These are phyloP conservation scores for Drosophila rellima DNA, from an alignment of 2,888 invertebrate genomes.

Conservation along the genomic window DNA sequence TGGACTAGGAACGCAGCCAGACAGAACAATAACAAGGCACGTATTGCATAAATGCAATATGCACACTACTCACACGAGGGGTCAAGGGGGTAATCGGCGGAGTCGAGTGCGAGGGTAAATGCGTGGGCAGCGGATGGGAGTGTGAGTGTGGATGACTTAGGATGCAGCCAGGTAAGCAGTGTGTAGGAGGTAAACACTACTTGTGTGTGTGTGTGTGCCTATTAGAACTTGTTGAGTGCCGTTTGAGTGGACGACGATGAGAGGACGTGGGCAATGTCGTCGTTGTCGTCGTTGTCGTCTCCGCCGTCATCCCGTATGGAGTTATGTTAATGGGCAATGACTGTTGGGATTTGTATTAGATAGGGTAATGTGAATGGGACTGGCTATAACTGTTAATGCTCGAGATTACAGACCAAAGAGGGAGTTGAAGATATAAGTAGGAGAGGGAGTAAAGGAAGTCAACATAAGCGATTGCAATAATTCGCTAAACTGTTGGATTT, in stretches of 20 bases:
- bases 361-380: slow-evolving; percentile 69
- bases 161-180: slow-evolving; percentile 38
- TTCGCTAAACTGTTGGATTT: slow-evolving; percentile 33
- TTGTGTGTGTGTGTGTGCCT: slow-evolving; percentile 49
- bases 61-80: slow-evolving; percentile 42
- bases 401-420: slow-evolving; percentile 31
- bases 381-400: slow-evolving; percentile 58
- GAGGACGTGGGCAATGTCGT: slow-evolving; percentile 58
- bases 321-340: slow-evolving; percentile 81
- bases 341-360: slow-evolving; percentile 75
- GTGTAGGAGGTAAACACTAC: slow-evolving; percentile 46
- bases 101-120: slow-evolving; percentile 18
- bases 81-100: not conserved
- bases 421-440: not conserved
- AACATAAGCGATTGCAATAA: slow-evolving; percentile 46
- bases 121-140: slow-evolving; percentile 56
- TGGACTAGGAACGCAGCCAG: slow-evolving; percentile 37
- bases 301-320: slow-evolving; percentile 43
- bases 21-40: slow-evolving; percentile 80
- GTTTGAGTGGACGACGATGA: slow-evolving; percentile 65
- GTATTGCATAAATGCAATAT: slow-evolving; percentile 80
- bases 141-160: slow-evolving; percentile 28
- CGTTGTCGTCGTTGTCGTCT: not conserved
- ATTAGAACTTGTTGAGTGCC: slow-evolving; percentile 79
- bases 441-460: not conserved